phyloP scores from a whole-genome alignment of 2,888 invertebrate species.

The Candidula unifasciata region DNA sequence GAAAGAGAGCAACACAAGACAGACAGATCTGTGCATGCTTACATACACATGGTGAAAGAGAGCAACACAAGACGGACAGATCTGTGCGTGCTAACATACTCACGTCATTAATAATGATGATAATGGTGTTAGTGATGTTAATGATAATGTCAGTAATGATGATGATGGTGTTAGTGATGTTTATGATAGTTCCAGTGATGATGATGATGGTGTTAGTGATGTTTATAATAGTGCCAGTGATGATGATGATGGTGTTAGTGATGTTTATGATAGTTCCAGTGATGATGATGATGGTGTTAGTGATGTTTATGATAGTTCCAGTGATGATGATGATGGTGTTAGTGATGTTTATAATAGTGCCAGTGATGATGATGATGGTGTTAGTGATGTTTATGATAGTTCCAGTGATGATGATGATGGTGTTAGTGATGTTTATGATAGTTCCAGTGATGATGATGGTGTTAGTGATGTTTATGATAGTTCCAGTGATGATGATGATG shows the following conservation, averaged over 20 bases:
- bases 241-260: not conserved
- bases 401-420: not conserved
- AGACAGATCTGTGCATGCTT: too few species aligned
- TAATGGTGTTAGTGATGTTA: not conserved
- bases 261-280: not conserved
- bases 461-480: not conserved
- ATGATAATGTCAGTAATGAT: constrained; percentile 10
- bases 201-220: not conserved
- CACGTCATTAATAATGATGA: not conserved
- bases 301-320: not conserved
- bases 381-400: constrained; percentile 7
- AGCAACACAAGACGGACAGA: too few species aligned
- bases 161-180: not conserved
- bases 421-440: not conserved
- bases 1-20: too few species aligned
- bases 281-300: not conserved
- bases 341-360: not conserved
- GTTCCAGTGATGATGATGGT: not conserved
- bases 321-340: not conserved
- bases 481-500: not conserved
- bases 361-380: not conserved
- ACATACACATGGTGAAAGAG: too few species aligned
- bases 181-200: constrained; percentile 5
- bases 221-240: not conserved
- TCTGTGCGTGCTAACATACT: too few species aligned